These are phyloP conservation scores for Aphidius colemani DNA, from an alignment of 2,888 invertebrate genomes.

Conservation along the genomic window DNA sequence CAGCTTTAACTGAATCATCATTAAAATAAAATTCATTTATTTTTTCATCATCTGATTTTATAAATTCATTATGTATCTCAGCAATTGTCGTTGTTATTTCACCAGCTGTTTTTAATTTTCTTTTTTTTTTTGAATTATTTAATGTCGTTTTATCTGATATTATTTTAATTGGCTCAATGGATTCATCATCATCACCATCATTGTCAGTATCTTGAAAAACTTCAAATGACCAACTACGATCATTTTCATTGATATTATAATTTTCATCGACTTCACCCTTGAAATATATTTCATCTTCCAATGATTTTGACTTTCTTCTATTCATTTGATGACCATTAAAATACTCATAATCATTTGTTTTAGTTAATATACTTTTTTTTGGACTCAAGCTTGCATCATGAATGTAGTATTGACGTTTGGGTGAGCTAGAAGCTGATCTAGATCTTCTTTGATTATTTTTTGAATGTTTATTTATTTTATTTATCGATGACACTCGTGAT, in stretches of 20 bases:
- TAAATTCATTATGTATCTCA: too few species aligned
- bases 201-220: conserved; percentile 29
- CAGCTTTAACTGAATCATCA: background rate
- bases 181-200: background rate
- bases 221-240: conserved; percentile 34
- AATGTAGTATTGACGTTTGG: conserved; percentile 45
- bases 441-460: conserved; percentile 36
- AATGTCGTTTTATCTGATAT: too few species aligned
- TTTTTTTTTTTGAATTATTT: conserved; percentile 1
- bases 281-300: conserved; percentile 8
- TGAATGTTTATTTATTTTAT: conserved; percentile 37
- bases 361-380: conserved; percentile 48
- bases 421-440: conserved; percentile 47
- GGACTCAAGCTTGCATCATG: conserved; percentile 54
- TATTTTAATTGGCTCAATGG: background rate
- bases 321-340: conserved; percentile 19
- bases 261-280: conserved; percentile 26
- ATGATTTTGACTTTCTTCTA: conserved; percentile 17
- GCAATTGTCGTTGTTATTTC: too few species aligned
- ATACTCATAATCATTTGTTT: conserved; percentile 33
- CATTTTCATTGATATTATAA: conserved; percentile 32
- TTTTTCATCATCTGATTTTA: conserved; percentile 3
- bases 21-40: background rate
- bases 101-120: background rate
- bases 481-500: conserved; percentile 25